Evolutionary conservation across 1,140 invertebrate genomes (phyloP), one percentile per base, ranked within the genome.

Genomic region (Mycetomoellerius zeteki): DNA sequence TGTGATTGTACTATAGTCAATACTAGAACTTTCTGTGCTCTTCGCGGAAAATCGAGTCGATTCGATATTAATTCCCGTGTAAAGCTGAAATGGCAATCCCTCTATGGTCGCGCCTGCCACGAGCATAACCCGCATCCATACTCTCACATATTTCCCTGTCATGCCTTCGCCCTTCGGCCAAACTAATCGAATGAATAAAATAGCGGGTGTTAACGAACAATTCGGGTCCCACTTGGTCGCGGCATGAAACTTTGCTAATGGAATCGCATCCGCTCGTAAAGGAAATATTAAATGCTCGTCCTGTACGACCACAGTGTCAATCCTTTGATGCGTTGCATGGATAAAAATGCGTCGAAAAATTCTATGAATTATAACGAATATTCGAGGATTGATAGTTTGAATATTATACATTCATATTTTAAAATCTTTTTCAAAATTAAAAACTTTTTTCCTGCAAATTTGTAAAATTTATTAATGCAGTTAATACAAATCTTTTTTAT

Each of bases 131-230:
- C 30, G 30, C 24, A 60, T 8, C 5, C 54, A 47, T 24, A 33
- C 21, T 19, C 30, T 10, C 56, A 3, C n/a, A 24, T 71, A 37
- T 50, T 14, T 47, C 37, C 54, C 50, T 84, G 60, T 73, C 64
- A 75, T 60, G 77, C 81, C 86, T 87, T 85, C 86, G 78, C 88
- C 77, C 85, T 72, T 27, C 77, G 82, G 76, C 64, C 80, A 86
- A 92, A 92, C 92, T 92, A 92, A 93, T 93, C 89, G 89, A 92
- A 93, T 93, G 92, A 93, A 93, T 93, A 93, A 92, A 90, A 90
- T 85, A 92, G 90, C 78, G 73, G 58, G 62, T 58, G 87, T 91
- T 91, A 90, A 90, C 87, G 91, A 90, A 92, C 85, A 86, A 88
- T 82, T 89, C 64, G 82, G 54, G 69, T 92, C 92, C 87, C 91